Evolutionary conservation across 1,140 invertebrate species (phyloP).

Genomic region (Halictus rubicundus): DNA sequence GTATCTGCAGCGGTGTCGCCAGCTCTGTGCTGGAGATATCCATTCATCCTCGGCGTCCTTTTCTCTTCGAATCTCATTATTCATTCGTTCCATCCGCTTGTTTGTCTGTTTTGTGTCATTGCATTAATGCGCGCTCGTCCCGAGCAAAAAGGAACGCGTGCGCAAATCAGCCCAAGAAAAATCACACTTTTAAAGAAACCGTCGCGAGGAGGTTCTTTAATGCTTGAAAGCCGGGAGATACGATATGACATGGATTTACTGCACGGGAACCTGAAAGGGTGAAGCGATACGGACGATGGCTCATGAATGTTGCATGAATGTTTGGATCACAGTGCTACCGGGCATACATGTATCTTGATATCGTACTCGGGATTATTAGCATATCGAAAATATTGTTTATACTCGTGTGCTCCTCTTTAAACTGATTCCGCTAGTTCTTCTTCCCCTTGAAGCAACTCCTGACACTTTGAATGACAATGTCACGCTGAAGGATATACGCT

Average conservation of each 20-base stretch:
- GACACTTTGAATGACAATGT: conserved; percentile 15
- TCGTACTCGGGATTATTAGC: conserved; percentile 49
- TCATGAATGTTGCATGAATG: conserved; percentile 73
- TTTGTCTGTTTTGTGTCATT: not conserved
- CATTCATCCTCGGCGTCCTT: not conserved
- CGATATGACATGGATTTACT: conserved; percentile 69
- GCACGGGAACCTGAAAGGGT: conserved; percentile 54
- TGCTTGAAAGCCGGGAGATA: conserved; percentile 21
- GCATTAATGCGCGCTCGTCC: not conserved
- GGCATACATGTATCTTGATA: conserved; percentile 64
- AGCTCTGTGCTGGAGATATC: not conserved
- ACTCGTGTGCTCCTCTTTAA: conserved; percentile 24
- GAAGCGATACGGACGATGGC: conserved; percentile 50
- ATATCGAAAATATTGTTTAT: conserved; percentile 70
- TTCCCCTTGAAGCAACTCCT: too few relatives aligned
- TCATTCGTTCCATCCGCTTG: not conserved
- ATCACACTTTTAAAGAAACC: conserved; percentile 24
- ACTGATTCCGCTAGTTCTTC: not conserved
- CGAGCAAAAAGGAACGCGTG: not conserved
- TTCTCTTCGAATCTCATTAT: not conserved
- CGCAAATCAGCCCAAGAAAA: conserved; percentile 21
- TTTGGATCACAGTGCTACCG: conserved; percentile 60
- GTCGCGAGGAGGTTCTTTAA: conserved; percentile 17
- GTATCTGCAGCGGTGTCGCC: not conserved
- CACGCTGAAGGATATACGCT: too few relatives aligned